Evolutionary conservation across 2,113 vertebrate species (phyloP), one percentile per base, ranked within the genome.

Genomic region (Ailuropoda melanoleuca): DNA sequence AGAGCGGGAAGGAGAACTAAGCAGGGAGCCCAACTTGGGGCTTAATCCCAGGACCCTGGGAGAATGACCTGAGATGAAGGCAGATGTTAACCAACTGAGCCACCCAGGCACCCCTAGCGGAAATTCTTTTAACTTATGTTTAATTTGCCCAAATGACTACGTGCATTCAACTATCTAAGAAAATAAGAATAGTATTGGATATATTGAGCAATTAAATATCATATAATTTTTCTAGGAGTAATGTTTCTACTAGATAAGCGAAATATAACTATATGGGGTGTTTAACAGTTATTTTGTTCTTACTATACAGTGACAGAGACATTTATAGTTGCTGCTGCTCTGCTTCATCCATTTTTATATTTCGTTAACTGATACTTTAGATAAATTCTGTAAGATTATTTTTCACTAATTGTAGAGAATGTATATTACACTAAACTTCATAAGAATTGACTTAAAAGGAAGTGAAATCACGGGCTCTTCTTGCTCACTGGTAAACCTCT

Each of bases 321-420:
- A 66, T 68, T 19, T 88, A 56, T 29, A 60, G 34, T 50, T 46
- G 19, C 0, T 46, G 15, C 0, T 78, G 10, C 13, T 50, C 9
- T 31, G 39, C 78, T 70, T 66, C 60, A 83, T 87, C 55, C 23
- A 23, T 77, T 92, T 97, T n/a, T 6, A 82, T n/a, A 88, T 46
- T 80, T 80, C 46, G 43, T 66, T 64, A 48, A 86, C 14, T 48
- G 70, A 43, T 48, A 13, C 26, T 93, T 66, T 62, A 55, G 58
- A 43, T 66, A 15, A 64, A 48, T 77, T 48, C 43, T 18, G 21
- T 46, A 64, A 55, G 39, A 72, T 55, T 39, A 43, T 29, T 60
- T 48, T 34, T 75, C 43, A n/a, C 21, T 24, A 26, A 60, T 26
- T 75, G 77, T 62, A 29, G 19, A 29, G 31, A 23, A 34, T 8